phyloP scores from a whole-genome alignment of 2,888 invertebrate species.

The Cephus nigrinus region DNA sequence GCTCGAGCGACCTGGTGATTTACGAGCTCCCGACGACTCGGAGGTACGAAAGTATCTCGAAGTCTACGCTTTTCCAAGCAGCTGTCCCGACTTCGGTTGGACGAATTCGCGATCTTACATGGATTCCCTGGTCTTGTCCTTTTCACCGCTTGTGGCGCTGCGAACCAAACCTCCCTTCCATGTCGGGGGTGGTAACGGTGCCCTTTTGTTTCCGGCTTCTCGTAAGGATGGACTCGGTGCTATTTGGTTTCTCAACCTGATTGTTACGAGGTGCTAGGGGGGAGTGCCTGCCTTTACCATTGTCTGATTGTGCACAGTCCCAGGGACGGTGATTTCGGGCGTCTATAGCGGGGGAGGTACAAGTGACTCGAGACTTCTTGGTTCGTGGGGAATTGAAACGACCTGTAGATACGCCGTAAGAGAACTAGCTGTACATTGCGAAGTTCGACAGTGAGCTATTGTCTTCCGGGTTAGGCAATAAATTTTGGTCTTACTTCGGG shows the following conservation, averaged over 20 bases:
- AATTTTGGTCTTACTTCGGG: background rate
- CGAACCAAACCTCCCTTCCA: background rate
- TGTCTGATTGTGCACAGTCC: background rate
- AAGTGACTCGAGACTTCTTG: background rate
- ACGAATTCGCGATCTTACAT: background rate
- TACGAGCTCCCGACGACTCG: conserved; percentile 4
- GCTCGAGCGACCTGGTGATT: conserved; percentile 5
- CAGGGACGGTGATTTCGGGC: background rate
- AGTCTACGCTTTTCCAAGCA: background rate
- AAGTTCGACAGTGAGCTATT: background rate
- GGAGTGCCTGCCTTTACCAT: background rate
- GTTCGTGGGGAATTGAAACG: background rate
- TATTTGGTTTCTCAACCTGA: background rate
- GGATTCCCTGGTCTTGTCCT: background rate
- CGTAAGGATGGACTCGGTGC: background rate
- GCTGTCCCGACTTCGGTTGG: background rate
- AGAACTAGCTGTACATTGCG: background rate
- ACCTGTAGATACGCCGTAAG: background rate
- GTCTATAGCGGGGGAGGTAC: background rate
- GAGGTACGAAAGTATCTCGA: background rate
- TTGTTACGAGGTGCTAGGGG: background rate
- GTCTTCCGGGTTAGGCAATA: background rate
- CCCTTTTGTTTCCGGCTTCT: background rate
- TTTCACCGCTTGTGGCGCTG: background rate
- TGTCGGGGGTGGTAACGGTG: background rate